phyloP scores from a whole-genome alignment of 2,113 vertebrate genomes.

The Anser cygnoides region DNA sequence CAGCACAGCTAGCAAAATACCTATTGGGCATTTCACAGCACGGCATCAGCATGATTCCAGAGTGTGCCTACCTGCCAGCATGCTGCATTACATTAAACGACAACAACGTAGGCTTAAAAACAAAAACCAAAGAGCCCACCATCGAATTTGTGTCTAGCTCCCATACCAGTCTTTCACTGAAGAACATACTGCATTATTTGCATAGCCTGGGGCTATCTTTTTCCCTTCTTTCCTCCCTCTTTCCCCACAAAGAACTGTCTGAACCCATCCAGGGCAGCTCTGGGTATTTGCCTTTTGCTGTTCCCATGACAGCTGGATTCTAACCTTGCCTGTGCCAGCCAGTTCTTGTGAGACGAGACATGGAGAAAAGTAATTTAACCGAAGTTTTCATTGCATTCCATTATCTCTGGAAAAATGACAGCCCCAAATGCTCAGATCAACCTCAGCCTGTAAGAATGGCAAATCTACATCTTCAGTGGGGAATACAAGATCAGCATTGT shows the following conservation, averaged over 20 bases:
- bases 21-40: neutral
- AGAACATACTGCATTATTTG: neutral
- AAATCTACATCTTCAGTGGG: neutral
- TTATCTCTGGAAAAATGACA: neutral
- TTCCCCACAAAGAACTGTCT: neutral
- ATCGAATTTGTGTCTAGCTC: neutral
- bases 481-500: neutral
- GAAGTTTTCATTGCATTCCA: neutral
- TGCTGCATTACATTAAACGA: neutral
- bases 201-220: neutral
- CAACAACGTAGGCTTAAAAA: neutral
- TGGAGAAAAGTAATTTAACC: neutral
- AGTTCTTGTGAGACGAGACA: neutral
- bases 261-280: neutral
- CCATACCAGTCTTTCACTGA: neutral
- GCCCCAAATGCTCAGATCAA: neutral
- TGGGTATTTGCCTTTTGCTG: neutral
- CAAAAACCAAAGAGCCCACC: neutral
- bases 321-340: neutral
- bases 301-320: neutral
- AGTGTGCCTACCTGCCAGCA: rapidly evolving
- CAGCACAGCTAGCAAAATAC: neutral
- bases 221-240: neutral
- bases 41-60: neutral
- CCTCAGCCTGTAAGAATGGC: neutral